phyloP scores from a whole-genome alignment of 2,113 vertebrate genomes.

The Silurus asotus region DNA sequence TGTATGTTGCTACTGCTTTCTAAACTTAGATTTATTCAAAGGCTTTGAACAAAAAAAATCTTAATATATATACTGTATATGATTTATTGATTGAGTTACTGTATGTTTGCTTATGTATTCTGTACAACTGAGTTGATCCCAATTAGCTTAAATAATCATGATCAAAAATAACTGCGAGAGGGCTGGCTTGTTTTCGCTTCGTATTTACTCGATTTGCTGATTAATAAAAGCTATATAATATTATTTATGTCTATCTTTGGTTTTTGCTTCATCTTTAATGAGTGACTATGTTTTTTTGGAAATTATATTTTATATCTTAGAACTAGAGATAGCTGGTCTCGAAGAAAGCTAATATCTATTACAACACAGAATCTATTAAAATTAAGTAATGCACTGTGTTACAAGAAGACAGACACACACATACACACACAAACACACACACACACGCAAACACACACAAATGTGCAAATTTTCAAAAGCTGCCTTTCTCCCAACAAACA shows the following conservation, averaged over 20 bases:
- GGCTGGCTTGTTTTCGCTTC: background rate
- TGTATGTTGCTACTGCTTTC: background rate
- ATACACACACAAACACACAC: background rate
- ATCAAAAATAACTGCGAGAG: background rate
- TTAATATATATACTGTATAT: too few relatives aligned
- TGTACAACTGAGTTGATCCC: background rate
- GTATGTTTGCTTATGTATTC: background rate
- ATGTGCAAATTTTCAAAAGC: background rate
- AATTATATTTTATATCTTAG: background rate
- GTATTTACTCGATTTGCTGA: background rate
- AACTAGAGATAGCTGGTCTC: background rate
- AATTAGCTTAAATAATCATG: conserved; percentile 1
- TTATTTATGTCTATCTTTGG: background rate
- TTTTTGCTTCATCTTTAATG: background rate
- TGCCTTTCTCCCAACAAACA: background rate
- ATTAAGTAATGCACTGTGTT: background rate
- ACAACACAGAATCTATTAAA: background rate
- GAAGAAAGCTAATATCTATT: background rate
- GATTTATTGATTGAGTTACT: background rate
- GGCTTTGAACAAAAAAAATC: background rate
- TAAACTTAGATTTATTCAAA: background rate
- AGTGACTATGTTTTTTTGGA: background rate
- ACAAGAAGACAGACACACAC: background rate
- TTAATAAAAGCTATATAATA: too few relatives aligned
- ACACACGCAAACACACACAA: background rate